These are phyloP conservation scores for Colaptes auratus DNA, from an alignment of 2,113 vertebrate species.

Conservation along the genomic window DNA sequence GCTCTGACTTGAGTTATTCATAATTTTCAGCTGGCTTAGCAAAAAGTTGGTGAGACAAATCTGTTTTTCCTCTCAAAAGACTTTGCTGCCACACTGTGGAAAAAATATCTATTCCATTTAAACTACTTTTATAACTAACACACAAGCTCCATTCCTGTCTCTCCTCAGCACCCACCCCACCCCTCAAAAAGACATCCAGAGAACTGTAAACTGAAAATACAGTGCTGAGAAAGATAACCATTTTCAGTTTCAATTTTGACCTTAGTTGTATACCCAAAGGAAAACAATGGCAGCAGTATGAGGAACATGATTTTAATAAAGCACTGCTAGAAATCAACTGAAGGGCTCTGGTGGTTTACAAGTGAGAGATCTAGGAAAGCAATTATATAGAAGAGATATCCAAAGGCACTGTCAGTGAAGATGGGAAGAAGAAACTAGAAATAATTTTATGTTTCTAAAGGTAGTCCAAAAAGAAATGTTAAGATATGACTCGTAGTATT, in stretches of 20 bases:
- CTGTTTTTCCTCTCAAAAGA: conserved; percentile 7
- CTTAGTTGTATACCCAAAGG: neutral
- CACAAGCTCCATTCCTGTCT: neutral
- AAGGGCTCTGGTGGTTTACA: neutral
- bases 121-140: neutral
- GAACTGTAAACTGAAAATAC: neutral
- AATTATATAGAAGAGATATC: neutral
- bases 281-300: neutral
- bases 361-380: neutral
- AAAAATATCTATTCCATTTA: conserved; percentile 5
- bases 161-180: neutral
- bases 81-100: conserved; percentile 82
- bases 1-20: neutral
- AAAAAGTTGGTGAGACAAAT: neutral
- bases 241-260: neutral
- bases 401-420: neutral
- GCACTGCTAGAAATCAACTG: neutral
- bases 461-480: neutral
- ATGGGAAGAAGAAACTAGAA: neutral
- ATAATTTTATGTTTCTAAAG: neutral
- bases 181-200: neutral
- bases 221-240: neutral
- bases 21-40: neutral
- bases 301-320: neutral
- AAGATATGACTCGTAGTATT: neutral